phyloP scores from a whole-genome alignment of 2,888 invertebrate species.

The Xylota segnis region DNA sequence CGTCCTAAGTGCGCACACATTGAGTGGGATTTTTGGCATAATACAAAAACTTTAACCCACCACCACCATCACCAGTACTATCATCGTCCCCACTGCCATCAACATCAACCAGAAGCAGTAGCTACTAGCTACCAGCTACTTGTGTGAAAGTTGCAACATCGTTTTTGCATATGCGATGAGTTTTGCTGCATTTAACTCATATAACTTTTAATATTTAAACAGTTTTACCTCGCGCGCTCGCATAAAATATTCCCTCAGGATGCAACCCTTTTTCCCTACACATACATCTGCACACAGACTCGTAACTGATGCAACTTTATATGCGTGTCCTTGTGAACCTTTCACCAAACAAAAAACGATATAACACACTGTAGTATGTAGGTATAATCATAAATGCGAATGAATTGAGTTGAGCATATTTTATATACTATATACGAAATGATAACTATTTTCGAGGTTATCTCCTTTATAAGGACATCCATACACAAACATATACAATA shows the following conservation, averaged over 20 bases:
- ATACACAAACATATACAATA: slow-evolving; percentile 36
- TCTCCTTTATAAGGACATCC: slow-evolving; percentile 31
- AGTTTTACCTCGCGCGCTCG: slow-evolving; percentile 72
- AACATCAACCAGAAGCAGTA: neutral
- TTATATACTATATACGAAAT: slow-evolving; percentile 49
- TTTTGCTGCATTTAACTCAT: slow-evolving; percentile 76
- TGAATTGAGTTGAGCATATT: slow-evolving; percentile 50
- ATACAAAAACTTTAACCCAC: slow-evolving; percentile 37
- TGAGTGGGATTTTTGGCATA: slow-evolving; percentile 47
- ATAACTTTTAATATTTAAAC: slow-evolving; percentile 76
- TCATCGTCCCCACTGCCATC: neutral
- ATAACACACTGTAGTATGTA: slow-evolving; percentile 16
- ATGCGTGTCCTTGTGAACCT: slow-evolving; percentile 50
- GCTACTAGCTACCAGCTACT: slow-evolving; percentile 3
- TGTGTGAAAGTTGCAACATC: slow-evolving; percentile 65
- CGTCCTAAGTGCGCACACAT: slow-evolving; percentile 12
- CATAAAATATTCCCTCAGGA: slow-evolving; percentile 75
- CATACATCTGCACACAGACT: slow-evolving; percentile 4
- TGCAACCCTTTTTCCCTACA: slow-evolving; percentile 36
- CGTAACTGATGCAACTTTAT: slow-evolving; percentile 24
- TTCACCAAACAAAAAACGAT: slow-evolving; percentile 39
- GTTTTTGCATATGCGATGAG: slow-evolving; percentile 74
- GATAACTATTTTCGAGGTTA: slow-evolving; percentile 62
- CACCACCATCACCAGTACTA: slow-evolving; percentile 3
- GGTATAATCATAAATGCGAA: slow-evolving; percentile 58